phyloP scores from a whole-genome alignment of 2,888 invertebrate genomes.

The Margaritifera margaritifera region DNA sequence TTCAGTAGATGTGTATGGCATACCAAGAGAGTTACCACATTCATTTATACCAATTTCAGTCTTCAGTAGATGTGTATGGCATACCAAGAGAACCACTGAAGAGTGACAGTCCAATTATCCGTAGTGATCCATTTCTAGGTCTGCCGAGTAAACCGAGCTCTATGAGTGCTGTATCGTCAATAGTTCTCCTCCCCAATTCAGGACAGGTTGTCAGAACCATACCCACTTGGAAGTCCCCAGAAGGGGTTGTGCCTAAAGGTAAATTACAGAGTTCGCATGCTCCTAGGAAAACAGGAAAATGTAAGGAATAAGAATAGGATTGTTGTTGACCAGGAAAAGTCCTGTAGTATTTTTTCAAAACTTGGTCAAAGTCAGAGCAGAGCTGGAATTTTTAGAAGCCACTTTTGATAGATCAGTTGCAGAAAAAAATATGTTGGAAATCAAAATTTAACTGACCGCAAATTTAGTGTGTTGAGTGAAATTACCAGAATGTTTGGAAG shows the following conservation, averaged over 20 bases:
- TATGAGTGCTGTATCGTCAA: constrained; percentile 29
- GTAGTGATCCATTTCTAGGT: constrained; percentile 23
- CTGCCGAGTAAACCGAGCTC: constrained; percentile 34
- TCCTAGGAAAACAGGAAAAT: no score
- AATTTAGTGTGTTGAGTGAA: no score
- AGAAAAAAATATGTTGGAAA: no score
- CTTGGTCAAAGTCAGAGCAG: no score
- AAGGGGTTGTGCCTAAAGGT: constrained; percentile 63
- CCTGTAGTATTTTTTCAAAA: no score
- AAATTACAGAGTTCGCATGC: background rate
- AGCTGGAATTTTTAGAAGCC: no score
- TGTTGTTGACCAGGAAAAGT: no score
- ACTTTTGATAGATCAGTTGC: no score
- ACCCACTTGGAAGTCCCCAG: constrained; percentile 66
- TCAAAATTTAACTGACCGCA: no score
- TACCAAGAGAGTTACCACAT: constrained; percentile 45
- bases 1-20: constrained; percentile 47
- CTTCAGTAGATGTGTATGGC: constrained; percentile 47
- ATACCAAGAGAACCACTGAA: constrained; percentile 44
- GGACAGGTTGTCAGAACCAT: constrained; percentile 68
- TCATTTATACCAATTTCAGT: no score
- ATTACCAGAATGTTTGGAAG: no score
- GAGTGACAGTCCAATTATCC: constrained; percentile 18
- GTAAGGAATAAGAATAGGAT: no score
- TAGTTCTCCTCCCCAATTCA: constrained; percentile 61